phyloP scores from a whole-genome alignment of 2,113 vertebrate genomes.

The Daphoenositta chrysoptera region DNA sequence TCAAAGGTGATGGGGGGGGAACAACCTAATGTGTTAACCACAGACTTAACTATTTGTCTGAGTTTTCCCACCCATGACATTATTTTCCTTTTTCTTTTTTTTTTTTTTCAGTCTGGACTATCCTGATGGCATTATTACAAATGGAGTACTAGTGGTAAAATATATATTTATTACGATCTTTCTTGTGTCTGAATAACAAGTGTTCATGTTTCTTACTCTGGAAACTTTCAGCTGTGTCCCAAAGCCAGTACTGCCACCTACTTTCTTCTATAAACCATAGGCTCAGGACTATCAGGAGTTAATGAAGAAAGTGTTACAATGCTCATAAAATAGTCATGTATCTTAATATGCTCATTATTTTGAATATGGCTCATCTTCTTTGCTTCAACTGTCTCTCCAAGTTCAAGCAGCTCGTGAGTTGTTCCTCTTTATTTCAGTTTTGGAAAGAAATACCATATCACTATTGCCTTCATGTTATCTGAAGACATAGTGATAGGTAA shows the following conservation, averaged over 20 bases:
- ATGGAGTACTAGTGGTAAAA: conserved; percentile 84
- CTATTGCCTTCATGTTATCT: background rate
- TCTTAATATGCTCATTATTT: background rate
- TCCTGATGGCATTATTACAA: conserved; percentile 72
- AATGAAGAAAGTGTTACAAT: background rate
- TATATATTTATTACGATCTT: background rate
- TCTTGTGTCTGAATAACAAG: background rate
- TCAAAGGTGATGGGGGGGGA: background rate
- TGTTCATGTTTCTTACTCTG: background rate
- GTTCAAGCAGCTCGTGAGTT: background rate
- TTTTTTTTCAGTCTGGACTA: conserved; percentile 66
- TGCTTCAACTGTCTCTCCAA: background rate
- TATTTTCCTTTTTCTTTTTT: background rate
- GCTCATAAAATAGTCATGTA: background rate
- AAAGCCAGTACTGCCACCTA: background rate
- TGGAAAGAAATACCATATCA: background rate
- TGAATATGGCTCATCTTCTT: background rate
- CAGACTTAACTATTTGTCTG: background rate
- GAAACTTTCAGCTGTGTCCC: background rate
- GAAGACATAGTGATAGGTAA: background rate
- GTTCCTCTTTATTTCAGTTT: background rate
- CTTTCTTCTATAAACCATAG: background rate
- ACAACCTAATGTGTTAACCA: background rate
- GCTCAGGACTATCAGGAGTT: background rate
- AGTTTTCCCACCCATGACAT: background rate